These are phyloP conservation scores for Macrobrachium rosenbergii DNA, from an alignment of 1,140 invertebrate species.

Conservation along the genomic window DNA sequence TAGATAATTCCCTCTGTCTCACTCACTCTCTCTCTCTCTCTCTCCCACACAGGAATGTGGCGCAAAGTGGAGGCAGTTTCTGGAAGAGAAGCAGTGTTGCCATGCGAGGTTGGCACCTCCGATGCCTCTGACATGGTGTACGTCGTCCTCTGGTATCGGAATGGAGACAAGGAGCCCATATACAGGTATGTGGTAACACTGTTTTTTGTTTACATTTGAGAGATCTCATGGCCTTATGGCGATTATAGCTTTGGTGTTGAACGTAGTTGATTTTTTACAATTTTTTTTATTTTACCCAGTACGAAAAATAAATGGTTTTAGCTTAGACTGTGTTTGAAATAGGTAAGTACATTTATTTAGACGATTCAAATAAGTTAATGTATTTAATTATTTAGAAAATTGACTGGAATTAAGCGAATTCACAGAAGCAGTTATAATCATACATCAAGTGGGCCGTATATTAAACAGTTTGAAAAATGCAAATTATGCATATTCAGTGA, in stretches of 20 bases:
- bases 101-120: conserved; percentile 41
- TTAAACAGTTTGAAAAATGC: too few relatives aligned
- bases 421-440: too few relatives aligned
- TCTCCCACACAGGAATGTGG: conserved; percentile 49
- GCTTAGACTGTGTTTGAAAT: too few relatives aligned
- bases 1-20: too few relatives aligned
- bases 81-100: conserved; percentile 45
- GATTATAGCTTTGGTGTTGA: not conserved
- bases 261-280: not conserved
- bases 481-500: not conserved
- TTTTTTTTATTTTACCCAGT: not conserved
- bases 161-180: conserved; percentile 47
- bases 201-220: not conserved
- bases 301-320: too few relatives aligned
- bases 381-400: too few relatives aligned
- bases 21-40: not conserved
- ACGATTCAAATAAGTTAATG: too few relatives aligned
- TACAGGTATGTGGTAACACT: conserved; percentile 36
- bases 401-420: too few relatives aligned
- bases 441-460: too few relatives aligned
- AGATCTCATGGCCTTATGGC: not conserved
- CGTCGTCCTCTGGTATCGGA: conserved; percentile 49
- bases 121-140: conserved; percentile 46
- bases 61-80: conserved; percentile 54
- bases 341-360: too few relatives aligned